phyloP scores from a whole-genome alignment of 1,140 invertebrate species.

The Ceratina australensis region DNA sequence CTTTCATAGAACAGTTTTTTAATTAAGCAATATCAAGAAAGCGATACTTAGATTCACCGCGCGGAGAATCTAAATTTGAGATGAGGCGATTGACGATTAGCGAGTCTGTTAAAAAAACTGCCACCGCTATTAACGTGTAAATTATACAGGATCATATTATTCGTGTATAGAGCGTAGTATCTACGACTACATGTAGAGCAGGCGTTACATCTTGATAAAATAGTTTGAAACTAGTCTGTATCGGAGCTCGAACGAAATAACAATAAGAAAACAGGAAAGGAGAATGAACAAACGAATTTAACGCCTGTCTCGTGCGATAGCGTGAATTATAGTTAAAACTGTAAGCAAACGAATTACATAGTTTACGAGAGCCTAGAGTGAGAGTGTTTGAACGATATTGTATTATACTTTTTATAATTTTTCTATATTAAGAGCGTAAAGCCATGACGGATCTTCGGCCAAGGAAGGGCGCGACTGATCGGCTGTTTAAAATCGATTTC shows the following conservation, averaged over 20 bases:
- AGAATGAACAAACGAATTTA: not conserved
- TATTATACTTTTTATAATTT: constrained; percentile 66
- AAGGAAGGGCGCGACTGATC: not conserved
- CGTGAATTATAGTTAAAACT: constrained; percentile 33
- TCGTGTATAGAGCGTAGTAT: constrained; percentile 58
- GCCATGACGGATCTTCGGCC: constrained; percentile 2
- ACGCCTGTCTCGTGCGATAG: constrained; percentile 17
- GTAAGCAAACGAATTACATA: constrained; percentile 2
- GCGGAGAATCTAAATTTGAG: not conserved
- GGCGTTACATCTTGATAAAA: constrained; percentile 19
- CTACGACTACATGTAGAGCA: constrained; percentile 27
- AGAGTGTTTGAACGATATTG: constrained; percentile 44
- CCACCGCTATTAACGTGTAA: constrained; percentile 53
- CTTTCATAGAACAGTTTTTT: not conserved
- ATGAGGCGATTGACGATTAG: not conserved
- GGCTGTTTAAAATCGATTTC: constrained; percentile 10
- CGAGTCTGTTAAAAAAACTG: constrained; percentile 19
- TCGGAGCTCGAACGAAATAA: not conserved
- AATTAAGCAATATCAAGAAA: not conserved
- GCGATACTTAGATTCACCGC: too few relatives aligned
- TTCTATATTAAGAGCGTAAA: constrained; percentile 50
- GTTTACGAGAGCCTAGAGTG: constrained; percentile 25
- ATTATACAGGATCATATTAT: constrained; percentile 57
- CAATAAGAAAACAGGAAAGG: not conserved
- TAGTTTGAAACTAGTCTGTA: constrained; percentile 24